Percentiles rank a stretch among this genome's conserved stretches.
These are phyloP conservation scores for Drosophila ercepeae DNA, from an alignment of 1,140 invertebrate genomes.

Conservation along the genomic window DNA sequence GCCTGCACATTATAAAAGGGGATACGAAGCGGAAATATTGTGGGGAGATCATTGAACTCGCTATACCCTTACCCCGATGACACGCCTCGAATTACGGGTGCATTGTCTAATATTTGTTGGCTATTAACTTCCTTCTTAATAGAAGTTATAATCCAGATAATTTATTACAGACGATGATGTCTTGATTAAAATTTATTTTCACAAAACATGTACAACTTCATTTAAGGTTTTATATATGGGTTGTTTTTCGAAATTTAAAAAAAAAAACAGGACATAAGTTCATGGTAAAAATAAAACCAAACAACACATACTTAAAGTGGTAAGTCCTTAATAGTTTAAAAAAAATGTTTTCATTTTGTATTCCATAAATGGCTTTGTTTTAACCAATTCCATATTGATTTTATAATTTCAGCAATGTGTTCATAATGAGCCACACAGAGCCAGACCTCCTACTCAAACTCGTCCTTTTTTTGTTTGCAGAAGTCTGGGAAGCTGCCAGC, in stretches of 20 bases:
- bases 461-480: neutral
- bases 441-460: neutral
- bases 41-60: conserved; percentile 18
- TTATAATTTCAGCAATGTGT: conserved; percentile 63
- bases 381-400: conserved; percentile 49
- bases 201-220: too few species aligned
- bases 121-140: neutral
- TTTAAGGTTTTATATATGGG: too few species aligned
- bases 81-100: neutral
- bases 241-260: too few species aligned
- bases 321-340: too few species aligned
- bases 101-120: neutral
- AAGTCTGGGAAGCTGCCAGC: neutral
- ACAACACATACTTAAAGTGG: too few species aligned
- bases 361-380: too few species aligned
- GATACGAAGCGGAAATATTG: conserved; percentile 29
- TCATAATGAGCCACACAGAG: conserved; percentile 63
- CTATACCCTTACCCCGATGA: conserved; percentile 21
- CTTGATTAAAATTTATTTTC: neutral
- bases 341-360: too few species aligned
- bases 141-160: neutral
- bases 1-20: conserved; percentile 22
- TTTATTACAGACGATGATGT: neutral
- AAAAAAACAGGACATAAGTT: too few species aligned
- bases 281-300: too few species aligned